A percentile compares a stretch with the other conserved stretches of the same genome.
Evolutionary conservation across 2,888 invertebrate species (phyloP).

Genomic region (Amiota mariae): DNA sequence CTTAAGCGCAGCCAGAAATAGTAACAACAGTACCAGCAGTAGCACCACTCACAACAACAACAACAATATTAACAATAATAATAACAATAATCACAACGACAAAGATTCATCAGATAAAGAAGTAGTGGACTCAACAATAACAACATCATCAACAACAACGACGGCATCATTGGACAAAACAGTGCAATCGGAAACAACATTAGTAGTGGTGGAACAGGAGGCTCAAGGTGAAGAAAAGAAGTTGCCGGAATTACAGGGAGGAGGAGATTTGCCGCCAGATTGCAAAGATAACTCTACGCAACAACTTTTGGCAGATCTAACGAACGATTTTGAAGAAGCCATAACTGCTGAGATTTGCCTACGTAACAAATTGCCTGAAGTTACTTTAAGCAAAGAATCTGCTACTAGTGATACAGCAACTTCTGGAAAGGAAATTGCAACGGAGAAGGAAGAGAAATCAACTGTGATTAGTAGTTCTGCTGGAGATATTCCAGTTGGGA

Average conservation of each 20-base stretch:
- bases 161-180: background rate
- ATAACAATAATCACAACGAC: conserved; percentile 31
- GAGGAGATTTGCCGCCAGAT: background rate
- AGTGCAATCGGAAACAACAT: conserved; percentile 6
- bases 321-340: conserved; percentile 65
- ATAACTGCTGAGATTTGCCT: conserved; percentile 70
- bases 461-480: background rate
- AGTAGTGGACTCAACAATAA: conserved; percentile 41
- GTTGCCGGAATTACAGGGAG: background rate
- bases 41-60: conserved; percentile 51
- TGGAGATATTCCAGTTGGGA: conserved; percentile 1
- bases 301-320: conserved; percentile 64
- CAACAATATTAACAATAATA: conserved; percentile 42
- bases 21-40: conserved; percentile 40
- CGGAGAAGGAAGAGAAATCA: background rate
- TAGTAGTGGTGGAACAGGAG: background rate
- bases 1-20: conserved; percentile 56
- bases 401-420: conserved; percentile 4
- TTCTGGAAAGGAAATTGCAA: conserved; percentile 2
- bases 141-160: conserved; percentile 1
- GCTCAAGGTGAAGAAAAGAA: background rate
- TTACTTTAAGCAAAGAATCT: conserved; percentile 48
- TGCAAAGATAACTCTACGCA: conserved; percentile 62
- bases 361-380: conserved; percentile 65
- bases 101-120: conserved; percentile 45